Percentiles rank a stretch among this genome's conserved stretches.
These are phyloP conservation scores for Danaus melanippus DNA, from an alignment of 1,140 invertebrate genomes.

Conservation along the genomic window DNA sequence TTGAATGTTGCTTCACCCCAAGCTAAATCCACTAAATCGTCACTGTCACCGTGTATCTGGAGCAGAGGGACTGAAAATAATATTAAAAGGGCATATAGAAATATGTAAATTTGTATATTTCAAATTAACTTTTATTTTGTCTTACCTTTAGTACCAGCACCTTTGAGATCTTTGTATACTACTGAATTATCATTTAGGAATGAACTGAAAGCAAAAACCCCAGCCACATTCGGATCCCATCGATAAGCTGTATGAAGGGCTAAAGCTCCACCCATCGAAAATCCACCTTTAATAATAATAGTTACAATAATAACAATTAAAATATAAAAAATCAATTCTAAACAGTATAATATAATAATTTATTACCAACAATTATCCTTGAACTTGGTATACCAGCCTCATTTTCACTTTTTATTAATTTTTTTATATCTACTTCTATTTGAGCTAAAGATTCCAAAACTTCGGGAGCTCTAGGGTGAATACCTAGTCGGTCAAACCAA, in stretches of 20 bases:
- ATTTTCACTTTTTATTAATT: slow-evolving; percentile 77
- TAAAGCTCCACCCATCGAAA: slow-evolving; percentile 84
- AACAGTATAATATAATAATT: not conserved
- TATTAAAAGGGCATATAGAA: slow-evolving; percentile 4
- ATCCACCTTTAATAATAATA: slow-evolving; percentile 73
- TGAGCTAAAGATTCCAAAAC: slow-evolving; percentile 73
- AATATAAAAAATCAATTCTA: not conserved
- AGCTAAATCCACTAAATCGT: slow-evolving; percentile 40
- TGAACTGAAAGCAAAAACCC: slow-evolving; percentile 80
- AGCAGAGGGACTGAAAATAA: slow-evolving; percentile 49
- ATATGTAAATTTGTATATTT: too few relatives aligned
- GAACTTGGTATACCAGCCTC: slow-evolving; percentile 74
- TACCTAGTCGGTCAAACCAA: slow-evolving; percentile 79
- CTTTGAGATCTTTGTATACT: slow-evolving; percentile 72
- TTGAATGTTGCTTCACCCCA: slow-evolving; percentile 47
- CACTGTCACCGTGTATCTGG: slow-evolving; percentile 54
- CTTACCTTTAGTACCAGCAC: slow-evolving; percentile 29
- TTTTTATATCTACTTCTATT: slow-evolving; percentile 72
- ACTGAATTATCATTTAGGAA: slow-evolving; percentile 79
- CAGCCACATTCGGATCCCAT: slow-evolving; percentile 75
- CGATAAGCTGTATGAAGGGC: slow-evolving; percentile 78
- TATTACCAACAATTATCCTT: slow-evolving; percentile 77
- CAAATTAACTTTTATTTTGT: slow-evolving; percentile 2
- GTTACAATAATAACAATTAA: not conserved
- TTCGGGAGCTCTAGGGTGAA: slow-evolving; percentile 75